Base-by-base conservation (phyloP, 2,113 vertebrate genomes). In the Rhodinocichla rosea region DNA sequence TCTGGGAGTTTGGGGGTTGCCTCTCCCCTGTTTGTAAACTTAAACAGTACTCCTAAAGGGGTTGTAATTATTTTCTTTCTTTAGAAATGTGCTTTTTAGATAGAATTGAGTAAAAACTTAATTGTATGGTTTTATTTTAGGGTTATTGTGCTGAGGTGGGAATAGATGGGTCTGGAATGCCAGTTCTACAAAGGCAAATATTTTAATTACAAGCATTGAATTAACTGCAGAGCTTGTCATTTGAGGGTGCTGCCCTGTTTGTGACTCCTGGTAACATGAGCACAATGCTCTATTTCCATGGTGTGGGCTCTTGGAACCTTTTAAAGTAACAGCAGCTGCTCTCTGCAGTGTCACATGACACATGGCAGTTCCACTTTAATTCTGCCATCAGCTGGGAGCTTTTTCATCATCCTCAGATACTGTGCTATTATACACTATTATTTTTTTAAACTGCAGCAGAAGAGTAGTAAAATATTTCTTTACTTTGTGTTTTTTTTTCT, bases 281-380 rank as follows among this genome's bases (percentile, higher is more conserved):
- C 63, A 16, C 5, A 59, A 17, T 60, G 69, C 84, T 89, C 94
- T 74, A 5, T 80, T 92, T 91, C 83, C 69, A 28, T 50, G 56
- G 21, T n/a, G 87, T 47, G 39, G 59, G 32, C 26, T 65, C 64
- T 45, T 87, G 87, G 70, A 80, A 67, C 87, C 87, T 95, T 95
- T 92, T 94, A 83, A 91, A 96, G 90, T 86, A 93, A 84, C 6
- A 0, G 68, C 94, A 94, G 95, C 87, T 95, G 95, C 84, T 81
- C 68, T 60, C 73, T 87, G 69, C 65, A 78, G 27, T 47, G 70
- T 55, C 92, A 84, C 37, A 4, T 87, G 94, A 56, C 42, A 15
- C 3, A 10, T 42, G 53, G 57, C 53, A 50, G 0, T n/a, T 86
- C 73, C 73, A 26, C 21, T 68, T 81, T 32, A 30, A 21, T 70